phyloP scores from a whole-genome alignment of 2,113 vertebrate genomes.

The Onychorhynchus coronatus region DNA sequence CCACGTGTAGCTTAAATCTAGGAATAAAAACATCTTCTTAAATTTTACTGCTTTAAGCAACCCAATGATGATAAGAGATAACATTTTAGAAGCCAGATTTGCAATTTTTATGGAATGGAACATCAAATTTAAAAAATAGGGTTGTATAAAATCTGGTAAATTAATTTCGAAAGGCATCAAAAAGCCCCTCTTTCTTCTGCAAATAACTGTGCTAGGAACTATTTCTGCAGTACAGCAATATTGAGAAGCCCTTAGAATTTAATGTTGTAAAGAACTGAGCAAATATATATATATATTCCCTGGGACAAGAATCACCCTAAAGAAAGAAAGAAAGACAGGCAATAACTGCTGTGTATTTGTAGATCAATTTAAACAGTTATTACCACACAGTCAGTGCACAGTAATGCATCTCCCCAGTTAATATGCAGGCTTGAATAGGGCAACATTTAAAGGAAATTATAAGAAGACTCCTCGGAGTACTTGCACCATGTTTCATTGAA shows the following conservation, averaged over 20 bases:
- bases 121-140: not conserved
- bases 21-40: constrained; percentile 21
- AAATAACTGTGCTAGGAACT: constrained; percentile 7
- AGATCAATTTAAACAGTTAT: constrained; percentile 28
- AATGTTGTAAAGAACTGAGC: constrained; percentile 1
- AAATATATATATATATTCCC: not conserved
- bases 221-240: not conserved
- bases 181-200: not conserved
- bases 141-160: constrained; percentile 20
- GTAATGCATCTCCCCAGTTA: not conserved
- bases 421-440: not conserved
- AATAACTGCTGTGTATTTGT: not conserved
- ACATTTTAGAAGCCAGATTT: constrained; percentile 3
- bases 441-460: not conserved
- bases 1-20: not conserved
- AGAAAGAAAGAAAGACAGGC: not conserved
- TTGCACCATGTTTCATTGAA: not conserved
- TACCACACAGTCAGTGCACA: not conserved
- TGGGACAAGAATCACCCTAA: constrained; percentile 28
- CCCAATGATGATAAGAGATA: not conserved
- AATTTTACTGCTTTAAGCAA: not conserved
- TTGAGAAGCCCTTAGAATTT: constrained; percentile 37
- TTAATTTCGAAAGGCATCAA: constrained; percentile 48
- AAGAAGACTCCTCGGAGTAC: not conserved
- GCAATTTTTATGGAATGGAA: not conserved